These are phyloP conservation scores for Ciconia boyciana DNA, from an alignment of 2,113 vertebrate species.

Conservation along the genomic window DNA sequence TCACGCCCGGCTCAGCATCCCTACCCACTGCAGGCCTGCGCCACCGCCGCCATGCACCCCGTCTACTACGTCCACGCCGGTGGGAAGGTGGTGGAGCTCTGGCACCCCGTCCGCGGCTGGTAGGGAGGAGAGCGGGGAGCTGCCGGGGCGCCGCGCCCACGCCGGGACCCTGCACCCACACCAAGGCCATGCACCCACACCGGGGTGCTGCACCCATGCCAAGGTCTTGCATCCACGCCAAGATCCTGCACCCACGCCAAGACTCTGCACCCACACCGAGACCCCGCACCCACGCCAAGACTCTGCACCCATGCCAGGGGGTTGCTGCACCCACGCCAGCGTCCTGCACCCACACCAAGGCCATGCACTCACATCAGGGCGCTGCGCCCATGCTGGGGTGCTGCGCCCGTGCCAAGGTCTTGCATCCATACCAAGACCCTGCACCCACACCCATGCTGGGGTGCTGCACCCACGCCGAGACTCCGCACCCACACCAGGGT, in stretches of 20 bases:
- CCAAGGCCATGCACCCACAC: too few species aligned
- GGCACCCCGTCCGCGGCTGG: constrained; percentile 76
- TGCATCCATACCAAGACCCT: too few species aligned
- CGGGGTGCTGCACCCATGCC: too few species aligned
- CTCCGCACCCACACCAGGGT: too few species aligned
- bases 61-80: constrained; percentile 75
- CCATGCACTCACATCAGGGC: too few species aligned
- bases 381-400: too few species aligned
- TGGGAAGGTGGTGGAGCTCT: constrained; percentile 76
- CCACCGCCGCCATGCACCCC: constrained; percentile 81
- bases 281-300: not conserved
- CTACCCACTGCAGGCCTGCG: constrained; percentile 73
- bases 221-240: not conserved
- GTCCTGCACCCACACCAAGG: too few species aligned
- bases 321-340: not conserved
- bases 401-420: too few species aligned
- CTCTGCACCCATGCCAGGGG: too few species aligned
- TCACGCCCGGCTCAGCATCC: rapidly evolving
- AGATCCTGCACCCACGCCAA: too few species aligned
- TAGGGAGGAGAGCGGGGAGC: not conserved
- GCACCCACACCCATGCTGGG: too few species aligned
- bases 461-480: too few species aligned
- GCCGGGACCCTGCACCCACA: rapidly evolving
- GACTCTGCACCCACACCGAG: rapidly evolving
- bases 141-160: rapidly evolving